Evolutionary conservation across 2,888 invertebrate species (phyloP).

Genomic region (Smittia sp.): DNA sequence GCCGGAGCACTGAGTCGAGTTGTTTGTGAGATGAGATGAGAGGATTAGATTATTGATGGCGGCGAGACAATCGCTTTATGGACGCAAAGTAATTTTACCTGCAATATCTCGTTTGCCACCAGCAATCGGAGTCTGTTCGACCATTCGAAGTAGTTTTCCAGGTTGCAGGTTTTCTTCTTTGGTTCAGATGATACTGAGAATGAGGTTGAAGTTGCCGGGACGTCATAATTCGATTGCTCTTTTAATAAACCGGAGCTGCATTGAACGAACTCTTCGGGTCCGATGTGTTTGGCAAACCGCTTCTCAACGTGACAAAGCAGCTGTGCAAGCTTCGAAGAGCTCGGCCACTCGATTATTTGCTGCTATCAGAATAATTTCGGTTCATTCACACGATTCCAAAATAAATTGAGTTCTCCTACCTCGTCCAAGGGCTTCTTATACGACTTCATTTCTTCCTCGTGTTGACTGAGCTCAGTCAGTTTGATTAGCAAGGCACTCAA

Average conservation of each 20-base stretch:
- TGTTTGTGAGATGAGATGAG: neutral
- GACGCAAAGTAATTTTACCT: constrained; percentile 47
- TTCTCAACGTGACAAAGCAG: constrained; percentile 52
- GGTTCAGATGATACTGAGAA: constrained; percentile 50
- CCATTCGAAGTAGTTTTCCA: constrained; percentile 54
- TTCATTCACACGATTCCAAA: too few relatives aligned
- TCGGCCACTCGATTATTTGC: constrained; percentile 48
- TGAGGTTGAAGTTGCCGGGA: constrained; percentile 47
- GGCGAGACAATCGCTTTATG: neutral
- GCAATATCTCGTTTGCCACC: constrained; percentile 54
- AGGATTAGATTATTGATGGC: neutral
- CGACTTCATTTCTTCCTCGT: constrained; percentile 34
- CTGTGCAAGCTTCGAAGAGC: constrained; percentile 53
- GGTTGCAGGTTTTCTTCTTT: constrained; percentile 53
- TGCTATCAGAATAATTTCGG: constrained; percentile 43
- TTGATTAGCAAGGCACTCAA: constrained; percentile 56
- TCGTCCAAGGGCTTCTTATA: constrained; percentile 14
- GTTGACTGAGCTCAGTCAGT: constrained; percentile 53
- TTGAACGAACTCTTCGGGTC: constrained; percentile 53
- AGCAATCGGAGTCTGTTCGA: constrained; percentile 52
- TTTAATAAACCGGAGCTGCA: constrained; percentile 49
- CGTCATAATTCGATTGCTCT: constrained; percentile 36
- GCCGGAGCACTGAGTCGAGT: constrained; percentile 9
- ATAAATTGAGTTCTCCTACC: neutral
- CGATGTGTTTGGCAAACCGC: constrained; percentile 53